phyloP scores from a whole-genome alignment of 2,113 vertebrate genomes.

The Hippoglossus stenolepis region DNA sequence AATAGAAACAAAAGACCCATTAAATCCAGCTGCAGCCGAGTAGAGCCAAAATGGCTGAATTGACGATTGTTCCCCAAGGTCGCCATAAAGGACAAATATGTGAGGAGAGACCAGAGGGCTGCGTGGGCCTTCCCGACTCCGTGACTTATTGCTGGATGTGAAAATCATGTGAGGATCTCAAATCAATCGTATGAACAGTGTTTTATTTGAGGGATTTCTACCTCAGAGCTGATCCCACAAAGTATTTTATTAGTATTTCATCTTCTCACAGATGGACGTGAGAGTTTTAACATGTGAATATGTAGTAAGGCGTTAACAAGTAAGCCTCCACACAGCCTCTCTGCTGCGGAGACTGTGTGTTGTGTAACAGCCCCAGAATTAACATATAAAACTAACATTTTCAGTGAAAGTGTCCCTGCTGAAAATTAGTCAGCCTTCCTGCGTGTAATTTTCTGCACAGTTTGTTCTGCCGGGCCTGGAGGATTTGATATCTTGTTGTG shows the following conservation, averaged over 20 bases:
- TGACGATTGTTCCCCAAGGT: conserved; percentile 62
- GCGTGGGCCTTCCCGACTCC: conserved; percentile 65
- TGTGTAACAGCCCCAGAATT: conserved; percentile 16
- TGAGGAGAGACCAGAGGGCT: conserved; percentile 65
- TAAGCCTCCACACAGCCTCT: too few species aligned
- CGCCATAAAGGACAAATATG: conserved; percentile 69
- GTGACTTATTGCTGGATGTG: conserved; percentile 47
- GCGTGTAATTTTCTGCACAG: conserved; percentile 57
- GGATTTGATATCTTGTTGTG: conserved; percentile 61
- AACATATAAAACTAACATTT: conserved; percentile 52
- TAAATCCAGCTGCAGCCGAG: conserved; percentile 39
- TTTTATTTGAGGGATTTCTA: conserved; percentile 54
- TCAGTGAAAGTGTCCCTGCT: conserved; percentile 33
- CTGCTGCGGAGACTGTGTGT: background rate
- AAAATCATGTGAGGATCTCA: conserved; percentile 37
- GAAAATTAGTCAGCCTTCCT: conserved; percentile 49
- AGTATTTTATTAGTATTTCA: background rate
- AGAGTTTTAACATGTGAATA: conserved; percentile 47
- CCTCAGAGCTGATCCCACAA: conserved; percentile 2
- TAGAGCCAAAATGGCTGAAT: conserved; percentile 66
- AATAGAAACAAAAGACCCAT: conserved; percentile 61
- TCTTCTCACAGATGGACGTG: conserved; percentile 41
- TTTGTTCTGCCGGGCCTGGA: conserved; percentile 47
- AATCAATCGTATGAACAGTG: background rate
- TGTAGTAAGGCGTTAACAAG: background rate